Conservation (phyloP, 2,113 vertebrate species). For the Camelus dromedarius region DNA sequence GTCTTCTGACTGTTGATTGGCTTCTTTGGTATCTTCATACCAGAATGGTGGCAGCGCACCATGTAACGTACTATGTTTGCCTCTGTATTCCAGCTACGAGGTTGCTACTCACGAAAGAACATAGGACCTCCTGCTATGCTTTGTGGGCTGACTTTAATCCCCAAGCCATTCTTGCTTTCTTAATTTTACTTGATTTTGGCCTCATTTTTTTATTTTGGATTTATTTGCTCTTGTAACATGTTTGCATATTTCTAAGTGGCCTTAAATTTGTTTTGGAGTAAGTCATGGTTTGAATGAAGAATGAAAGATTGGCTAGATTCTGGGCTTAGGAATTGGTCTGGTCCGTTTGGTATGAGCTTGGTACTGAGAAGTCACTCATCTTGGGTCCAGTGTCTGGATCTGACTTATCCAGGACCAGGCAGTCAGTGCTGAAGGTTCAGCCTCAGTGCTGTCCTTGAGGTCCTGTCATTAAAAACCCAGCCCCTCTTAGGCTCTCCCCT, state of each 20-base stretch:
- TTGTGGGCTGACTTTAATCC: neutral
- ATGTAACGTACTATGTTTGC: neutral
- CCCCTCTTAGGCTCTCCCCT: neutral
- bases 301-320: neutral
- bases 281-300: neutral
- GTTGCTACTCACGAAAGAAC: neutral
- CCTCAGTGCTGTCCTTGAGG: neutral
- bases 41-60: neutral
- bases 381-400: neutral
- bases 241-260: neutral
- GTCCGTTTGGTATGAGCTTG: neutral
- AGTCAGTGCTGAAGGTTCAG: neutral
- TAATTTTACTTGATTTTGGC: neutral
- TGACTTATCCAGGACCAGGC: neutral
- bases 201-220: constrained; percentile 31
- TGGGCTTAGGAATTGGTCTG: neutral
- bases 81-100: neutral
- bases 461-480: neutral
- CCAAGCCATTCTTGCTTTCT: neutral
- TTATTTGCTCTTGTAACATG: neutral
- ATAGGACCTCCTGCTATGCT: neutral
- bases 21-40: neutral
- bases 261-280: constrained; percentile 1
- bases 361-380: neutral
- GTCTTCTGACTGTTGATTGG: neutral